Percentiles rank a stretch among this genome's conserved stretches.
Evolutionary conservation across 2,888 invertebrate genomes (phyloP).

Genomic region (Escarpia spicata): DNA sequence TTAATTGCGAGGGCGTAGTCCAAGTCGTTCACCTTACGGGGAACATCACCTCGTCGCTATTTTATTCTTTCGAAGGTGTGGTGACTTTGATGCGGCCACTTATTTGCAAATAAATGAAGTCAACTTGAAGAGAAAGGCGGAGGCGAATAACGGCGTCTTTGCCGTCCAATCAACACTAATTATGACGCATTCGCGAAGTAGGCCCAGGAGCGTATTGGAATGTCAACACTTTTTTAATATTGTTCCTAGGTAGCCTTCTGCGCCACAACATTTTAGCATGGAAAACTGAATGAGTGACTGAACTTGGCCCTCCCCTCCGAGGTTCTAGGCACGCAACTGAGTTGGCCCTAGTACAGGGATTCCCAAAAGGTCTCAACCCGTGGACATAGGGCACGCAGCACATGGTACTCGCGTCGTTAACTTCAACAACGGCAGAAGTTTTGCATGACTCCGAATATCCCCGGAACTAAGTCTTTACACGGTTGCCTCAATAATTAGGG

Average conservation of each 20-base stretch:
- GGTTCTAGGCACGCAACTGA: too few species aligned
- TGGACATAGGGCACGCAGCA: neutral
- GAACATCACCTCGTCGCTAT: neutral
- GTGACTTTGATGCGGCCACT: neutral
- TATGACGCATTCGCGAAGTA: neutral
- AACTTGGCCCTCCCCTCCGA: too few species aligned
- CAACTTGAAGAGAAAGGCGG: neutral
- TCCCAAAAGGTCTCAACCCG: neutral
- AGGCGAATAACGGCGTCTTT: neutral
- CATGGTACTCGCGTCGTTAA: neutral
- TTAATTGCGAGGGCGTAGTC: neutral
- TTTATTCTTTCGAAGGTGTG: neutral
- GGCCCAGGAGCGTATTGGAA: too few species aligned
- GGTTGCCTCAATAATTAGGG: too few species aligned
- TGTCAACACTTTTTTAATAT: too few species aligned
- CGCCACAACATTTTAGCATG: too few species aligned
- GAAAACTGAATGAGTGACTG: too few species aligned
- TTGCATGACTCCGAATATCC: neutral
- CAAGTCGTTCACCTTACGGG: neutral
- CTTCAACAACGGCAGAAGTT: neutral
- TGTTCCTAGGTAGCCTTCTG: too few species aligned
- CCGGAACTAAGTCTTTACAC: too few species aligned
- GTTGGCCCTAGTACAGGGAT: neutral
- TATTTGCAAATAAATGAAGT: neutral
- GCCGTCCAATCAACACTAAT: neutral